These are phyloP conservation scores for Cydia pomonella DNA, from an alignment of 1,140 invertebrate species.

Conservation along the genomic window DNA sequence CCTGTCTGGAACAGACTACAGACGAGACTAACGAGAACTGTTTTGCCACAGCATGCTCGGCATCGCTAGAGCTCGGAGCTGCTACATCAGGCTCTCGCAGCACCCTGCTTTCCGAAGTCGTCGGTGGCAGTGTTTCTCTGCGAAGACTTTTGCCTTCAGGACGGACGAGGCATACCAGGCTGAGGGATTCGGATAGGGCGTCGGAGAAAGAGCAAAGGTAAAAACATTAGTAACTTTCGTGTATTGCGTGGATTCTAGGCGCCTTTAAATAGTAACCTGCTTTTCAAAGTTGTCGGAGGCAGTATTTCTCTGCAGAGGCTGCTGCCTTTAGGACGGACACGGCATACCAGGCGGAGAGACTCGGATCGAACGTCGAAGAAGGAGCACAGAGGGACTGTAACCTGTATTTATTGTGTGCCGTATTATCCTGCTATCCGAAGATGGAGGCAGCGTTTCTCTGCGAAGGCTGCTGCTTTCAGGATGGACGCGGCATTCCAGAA, in stretches of 20 bases:
- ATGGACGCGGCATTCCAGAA: conserved; percentile 75
- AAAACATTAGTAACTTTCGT: neutral
- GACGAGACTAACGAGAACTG: no score
- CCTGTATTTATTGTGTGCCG: no score
- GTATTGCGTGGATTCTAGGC: conserved; percentile 33
- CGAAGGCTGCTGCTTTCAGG: conserved; percentile 60
- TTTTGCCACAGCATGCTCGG: conserved; percentile 70
- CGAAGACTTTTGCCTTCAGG: conserved; percentile 62
- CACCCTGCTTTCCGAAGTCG: conserved; percentile 69
- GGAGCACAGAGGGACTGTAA: no score
- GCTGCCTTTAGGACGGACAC: conserved; percentile 63
- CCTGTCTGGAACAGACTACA: no score
- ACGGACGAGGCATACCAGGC: conserved; percentile 74
- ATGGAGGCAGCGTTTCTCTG: conserved; percentile 62
- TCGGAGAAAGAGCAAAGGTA: conserved; percentile 58
- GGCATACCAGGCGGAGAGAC: conserved; percentile 79
- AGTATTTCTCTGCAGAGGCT: conserved; percentile 61
- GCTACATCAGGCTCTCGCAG: conserved; percentile 61
- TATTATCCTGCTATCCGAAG: conserved; percentile 67
- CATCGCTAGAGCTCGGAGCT: conserved; percentile 63
- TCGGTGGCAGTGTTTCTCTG: conserved; percentile 61
- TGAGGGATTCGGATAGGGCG: conserved; percentile 68
- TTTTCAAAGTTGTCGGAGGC: conserved; percentile 68
- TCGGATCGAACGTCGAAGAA: conserved; percentile 51
- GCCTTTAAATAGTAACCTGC: conserved; percentile 53